These are phyloP conservation scores for Bungarus multicinctus DNA, from an alignment of 2,113 vertebrate species.

Conservation along the genomic window DNA sequence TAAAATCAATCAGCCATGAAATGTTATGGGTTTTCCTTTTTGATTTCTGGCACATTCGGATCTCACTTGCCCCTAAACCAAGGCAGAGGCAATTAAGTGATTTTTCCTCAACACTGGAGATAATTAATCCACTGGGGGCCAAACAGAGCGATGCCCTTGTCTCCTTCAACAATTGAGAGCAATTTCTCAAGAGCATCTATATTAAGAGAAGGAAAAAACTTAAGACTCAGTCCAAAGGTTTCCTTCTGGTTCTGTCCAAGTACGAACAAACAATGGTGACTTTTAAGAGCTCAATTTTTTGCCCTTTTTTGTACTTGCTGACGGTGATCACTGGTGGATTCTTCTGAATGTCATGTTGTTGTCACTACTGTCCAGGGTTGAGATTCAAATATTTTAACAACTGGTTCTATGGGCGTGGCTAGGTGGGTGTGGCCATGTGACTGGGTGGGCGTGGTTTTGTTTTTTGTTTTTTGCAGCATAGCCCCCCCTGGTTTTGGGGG, in stretches of 20 bases:
- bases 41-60: not conserved
- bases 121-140: not conserved
- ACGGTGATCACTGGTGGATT: not conserved
- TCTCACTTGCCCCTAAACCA: not conserved
- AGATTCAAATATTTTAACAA: too few relatives aligned
- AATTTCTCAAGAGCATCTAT: not conserved
- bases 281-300: not conserved
- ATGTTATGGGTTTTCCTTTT: not conserved
- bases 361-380: not conserved
- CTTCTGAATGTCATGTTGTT: not conserved
- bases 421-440: too few relatives aligned
- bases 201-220: not conserved
- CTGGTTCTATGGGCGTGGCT: too few relatives aligned
- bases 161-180: too few relatives aligned
- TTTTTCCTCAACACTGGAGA: not conserved
- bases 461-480: too few relatives aligned
- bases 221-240: not conserved
- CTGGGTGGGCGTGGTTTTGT: too few relatives aligned
- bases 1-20: not conserved
- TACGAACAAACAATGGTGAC: not conserved
- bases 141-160: accelerated
- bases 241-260: not conserved
- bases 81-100: not conserved
- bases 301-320: not conserved
- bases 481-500: too few relatives aligned